Percentiles rank a stretch among this genome's conserved stretches.
These are phyloP conservation scores for Hirtodrosophila confusa DNA, from an alignment of 2,888 invertebrate genomes.

Conservation along the genomic window DNA sequence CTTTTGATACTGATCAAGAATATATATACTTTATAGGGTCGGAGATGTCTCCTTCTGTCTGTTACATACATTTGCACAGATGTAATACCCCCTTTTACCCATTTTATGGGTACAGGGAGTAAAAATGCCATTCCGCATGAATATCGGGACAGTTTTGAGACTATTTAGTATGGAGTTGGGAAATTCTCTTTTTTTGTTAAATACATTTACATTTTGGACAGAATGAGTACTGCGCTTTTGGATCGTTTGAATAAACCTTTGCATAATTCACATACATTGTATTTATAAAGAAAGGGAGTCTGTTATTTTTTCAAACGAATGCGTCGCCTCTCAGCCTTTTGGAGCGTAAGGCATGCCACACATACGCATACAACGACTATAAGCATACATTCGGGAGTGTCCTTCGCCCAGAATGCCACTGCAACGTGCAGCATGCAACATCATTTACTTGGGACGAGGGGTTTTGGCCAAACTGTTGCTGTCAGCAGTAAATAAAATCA, in stretches of 20 bases:
- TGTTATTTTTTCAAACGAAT: constrained; percentile 68
- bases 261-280: constrained; percentile 71
- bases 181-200: no score
- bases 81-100: no score
- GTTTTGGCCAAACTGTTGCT: constrained; percentile 68
- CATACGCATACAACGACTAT: constrained; percentile 5
- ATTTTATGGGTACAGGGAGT: no score
- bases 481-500: constrained; percentile 72
- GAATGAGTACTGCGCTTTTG: background rate
- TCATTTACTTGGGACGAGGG: constrained; percentile 4
- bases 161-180: no score
- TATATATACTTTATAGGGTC: no score
- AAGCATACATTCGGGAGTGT: constrained; percentile 61
- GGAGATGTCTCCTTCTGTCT: no score
- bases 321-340: constrained; percentile 26
- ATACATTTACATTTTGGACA: background rate
- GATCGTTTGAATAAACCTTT: constrained; percentile 32
- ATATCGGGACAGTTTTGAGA: no score
- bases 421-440: constrained; percentile 34
- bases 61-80: no score
- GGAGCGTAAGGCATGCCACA: constrained; percentile 27
- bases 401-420: constrained; percentile 62
- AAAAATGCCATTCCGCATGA: no score
- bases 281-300: constrained; percentile 31
- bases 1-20: no score